Base-by-base conservation (phyloP, 1,140 invertebrate genomes). In the Sycophaga agraensis region DNA sequence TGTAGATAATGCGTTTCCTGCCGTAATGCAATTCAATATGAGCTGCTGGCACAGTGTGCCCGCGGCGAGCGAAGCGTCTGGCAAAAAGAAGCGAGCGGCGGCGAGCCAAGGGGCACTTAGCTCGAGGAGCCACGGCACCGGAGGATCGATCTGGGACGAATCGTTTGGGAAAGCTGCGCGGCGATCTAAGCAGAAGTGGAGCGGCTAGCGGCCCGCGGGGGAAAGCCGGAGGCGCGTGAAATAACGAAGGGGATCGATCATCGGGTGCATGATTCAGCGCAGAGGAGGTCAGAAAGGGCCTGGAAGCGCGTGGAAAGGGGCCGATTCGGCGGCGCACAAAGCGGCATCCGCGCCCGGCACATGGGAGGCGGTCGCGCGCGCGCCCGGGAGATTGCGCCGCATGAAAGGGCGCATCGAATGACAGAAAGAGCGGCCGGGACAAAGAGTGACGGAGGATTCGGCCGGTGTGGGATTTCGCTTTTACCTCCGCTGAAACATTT, bases 401-500 rank as follows among this genome's bases (percentile, higher is more conserved):
- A 24, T 26, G 19, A 58, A 39, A 22, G 7, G 39, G 22, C n/a
- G 22, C 39, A 59, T 50, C 22, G 26, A 59, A 40, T 39, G 45
- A 49, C 48, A 17, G 22, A 17, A 24, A 8, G 14, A 26, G 28
- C 26, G 40, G 16, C 4, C 3, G 21, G n/a, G 11, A 40, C 35
- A 31, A 59, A 40, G 17, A 2, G 11, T 37, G n/a, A 2, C 28
- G 16, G n/a, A 43, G 53, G 56, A 57, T 54, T 55, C 53, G 50
- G 55, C 42, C 19, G 34, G 34, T 57, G 65, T 58, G 50, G 53
- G 57, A 68, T 66, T 66, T 64, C 51, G 63, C 67, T 68, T 65
- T 68, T 68, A 68, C 56, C 57, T 53, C 28, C 28, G 37, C 17
- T 68, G 61, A 65, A 69, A 65, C 39, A 64, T 69, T 67, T 64